Conservation (phyloP, 2,113 vertebrate species). For the Salminus brasiliensis region DNA sequence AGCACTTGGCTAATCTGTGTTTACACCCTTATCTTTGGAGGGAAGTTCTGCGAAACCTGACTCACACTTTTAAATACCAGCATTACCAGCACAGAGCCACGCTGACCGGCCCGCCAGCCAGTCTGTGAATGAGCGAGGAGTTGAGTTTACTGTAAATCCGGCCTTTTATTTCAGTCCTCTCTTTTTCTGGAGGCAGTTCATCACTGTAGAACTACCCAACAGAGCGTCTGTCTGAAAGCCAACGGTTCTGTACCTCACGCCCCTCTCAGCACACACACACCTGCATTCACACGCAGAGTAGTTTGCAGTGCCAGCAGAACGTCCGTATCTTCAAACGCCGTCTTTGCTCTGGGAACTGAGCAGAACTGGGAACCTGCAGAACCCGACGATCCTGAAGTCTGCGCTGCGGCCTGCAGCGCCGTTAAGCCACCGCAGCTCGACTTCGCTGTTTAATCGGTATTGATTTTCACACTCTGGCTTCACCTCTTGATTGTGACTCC, state of each 20-base stretch:
- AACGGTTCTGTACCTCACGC: too few relatives aligned
- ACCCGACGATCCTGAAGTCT: not conserved
- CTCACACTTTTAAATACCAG: not conserved
- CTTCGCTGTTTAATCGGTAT: constrained; percentile 28
- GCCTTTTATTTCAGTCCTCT: not conserved
- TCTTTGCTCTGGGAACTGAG: not conserved
- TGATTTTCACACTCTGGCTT: constrained; percentile 35
- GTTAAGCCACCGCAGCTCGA: not conserved
- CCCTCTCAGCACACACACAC: not conserved
- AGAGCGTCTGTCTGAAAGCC: not conserved
- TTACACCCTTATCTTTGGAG: not conserved
- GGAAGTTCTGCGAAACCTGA: not conserved
- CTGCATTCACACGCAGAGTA: not conserved
- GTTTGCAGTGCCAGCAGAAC: constrained; percentile 15
- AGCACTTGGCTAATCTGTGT: constrained; percentile 67
- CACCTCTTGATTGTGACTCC: not conserved
- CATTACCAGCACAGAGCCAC: not conserved
- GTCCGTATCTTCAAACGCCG: not conserved
- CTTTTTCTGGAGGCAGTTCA: not conserved
- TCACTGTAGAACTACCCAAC: not conserved
- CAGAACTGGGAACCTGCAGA: not conserved
- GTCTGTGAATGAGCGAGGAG: not conserved
- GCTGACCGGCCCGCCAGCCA: not conserved
- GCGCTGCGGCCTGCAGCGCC: not conserved
- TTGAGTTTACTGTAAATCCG: not conserved